Evolutionary conservation across 2,888 invertebrate species (phyloP).

Genomic region (Temnothorax ravouxi): DNA sequence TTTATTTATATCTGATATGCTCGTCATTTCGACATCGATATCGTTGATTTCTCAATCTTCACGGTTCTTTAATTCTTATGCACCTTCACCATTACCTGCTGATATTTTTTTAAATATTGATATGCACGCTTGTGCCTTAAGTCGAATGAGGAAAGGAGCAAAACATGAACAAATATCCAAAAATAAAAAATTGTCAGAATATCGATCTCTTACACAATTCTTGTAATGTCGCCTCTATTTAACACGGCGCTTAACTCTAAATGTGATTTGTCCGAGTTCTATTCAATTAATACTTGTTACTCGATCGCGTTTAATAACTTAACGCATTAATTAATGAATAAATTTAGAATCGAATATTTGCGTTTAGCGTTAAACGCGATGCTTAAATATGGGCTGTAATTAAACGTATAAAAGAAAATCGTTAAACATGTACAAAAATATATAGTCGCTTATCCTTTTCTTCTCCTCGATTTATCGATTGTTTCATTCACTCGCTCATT

Average conservation of each 20-base stretch:
- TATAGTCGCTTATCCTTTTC: constrained; percentile 24
- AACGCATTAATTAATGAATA: neutral
- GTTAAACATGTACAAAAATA: neutral
- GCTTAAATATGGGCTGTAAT: neutral
- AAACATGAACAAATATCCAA: constrained; percentile 29
- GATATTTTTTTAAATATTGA: constrained; percentile 44
- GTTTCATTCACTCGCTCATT: constrained; percentile 38
- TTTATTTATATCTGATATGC: neutral
- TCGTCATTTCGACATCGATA: constrained; percentile 32
- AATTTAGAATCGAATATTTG: neutral
- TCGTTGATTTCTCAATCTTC: constrained; percentile 29
- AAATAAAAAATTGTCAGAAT: neutral
- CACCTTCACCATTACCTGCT: constrained; percentile 4
- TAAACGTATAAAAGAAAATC: constrained; percentile 12
- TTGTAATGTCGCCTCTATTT: constrained; percentile 9
- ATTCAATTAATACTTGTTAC: neutral
- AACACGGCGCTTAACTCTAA: neutral
- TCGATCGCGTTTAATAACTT: neutral
- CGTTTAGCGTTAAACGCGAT: constrained; percentile 2
- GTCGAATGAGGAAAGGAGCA: constrained; percentile 65
- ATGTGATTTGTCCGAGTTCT: neutral
- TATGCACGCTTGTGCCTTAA: constrained; percentile 64
- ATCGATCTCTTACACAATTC: neutral
- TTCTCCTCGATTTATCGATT: constrained; percentile 36
- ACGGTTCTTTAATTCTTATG: constrained; percentile 23